phyloP scores from a whole-genome alignment of 2,113 vertebrate species.

The Ailuropoda melanoleuca region DNA sequence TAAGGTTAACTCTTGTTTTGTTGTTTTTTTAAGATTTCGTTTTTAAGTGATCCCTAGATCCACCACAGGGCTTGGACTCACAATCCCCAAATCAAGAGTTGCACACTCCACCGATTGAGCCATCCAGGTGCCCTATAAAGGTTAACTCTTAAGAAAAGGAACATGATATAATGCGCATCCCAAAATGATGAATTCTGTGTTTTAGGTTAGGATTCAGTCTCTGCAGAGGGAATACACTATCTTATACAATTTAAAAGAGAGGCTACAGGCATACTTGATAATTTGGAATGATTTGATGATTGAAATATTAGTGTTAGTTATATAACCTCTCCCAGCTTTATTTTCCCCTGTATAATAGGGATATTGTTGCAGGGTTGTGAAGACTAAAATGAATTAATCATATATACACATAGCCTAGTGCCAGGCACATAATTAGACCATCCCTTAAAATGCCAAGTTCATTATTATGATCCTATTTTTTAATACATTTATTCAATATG shows the following conservation, averaged over 20 bases:
- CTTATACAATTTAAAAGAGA: not conserved
- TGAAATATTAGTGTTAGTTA: not conserved
- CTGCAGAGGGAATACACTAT: not conserved
- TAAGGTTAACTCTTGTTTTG: not conserved
- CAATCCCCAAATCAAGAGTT: not conserved
- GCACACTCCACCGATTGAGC: not conserved
- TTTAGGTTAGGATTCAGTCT: not conserved
- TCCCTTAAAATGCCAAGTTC: not conserved
- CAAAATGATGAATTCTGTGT: not conserved
- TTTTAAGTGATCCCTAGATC: not conserved
- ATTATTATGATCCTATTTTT: not conserved
- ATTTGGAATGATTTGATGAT: not conserved
- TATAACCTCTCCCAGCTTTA: not conserved
- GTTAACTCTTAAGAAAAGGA: not conserved
- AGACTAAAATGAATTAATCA: not conserved
- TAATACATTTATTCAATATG: not conserved
- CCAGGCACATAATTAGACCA: not conserved
- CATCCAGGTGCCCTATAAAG: not conserved
- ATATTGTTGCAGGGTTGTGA: not conserved
- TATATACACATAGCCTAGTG: not conserved
- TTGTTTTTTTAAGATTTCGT: not conserved
- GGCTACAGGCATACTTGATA: not conserved
- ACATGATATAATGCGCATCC: accelerated
- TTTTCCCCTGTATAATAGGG: not conserved
- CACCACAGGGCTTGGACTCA: not conserved